A percentile compares a stretch with the other conserved stretches of the same genome.
Conservation (phyloP, 2,888 invertebrate species). For the Palloptera scutellata region DNA sequence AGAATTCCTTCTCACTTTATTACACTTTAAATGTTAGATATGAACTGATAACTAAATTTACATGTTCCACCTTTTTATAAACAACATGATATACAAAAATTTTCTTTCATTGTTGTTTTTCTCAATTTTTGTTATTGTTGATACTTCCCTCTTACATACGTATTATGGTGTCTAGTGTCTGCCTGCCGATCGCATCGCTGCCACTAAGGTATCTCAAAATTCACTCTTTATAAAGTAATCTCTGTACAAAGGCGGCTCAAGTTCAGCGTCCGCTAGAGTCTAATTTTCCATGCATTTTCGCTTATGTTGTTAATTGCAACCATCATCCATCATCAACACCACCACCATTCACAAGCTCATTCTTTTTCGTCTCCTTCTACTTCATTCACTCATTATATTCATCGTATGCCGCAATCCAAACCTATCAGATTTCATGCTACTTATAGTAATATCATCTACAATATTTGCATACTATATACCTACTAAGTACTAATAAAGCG, state of each 20-base stretch:
- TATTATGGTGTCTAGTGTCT: background rate
- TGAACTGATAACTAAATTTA: slow-evolving; percentile 27
- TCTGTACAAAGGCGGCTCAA: slow-evolving; percentile 9
- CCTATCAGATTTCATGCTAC: background rate
- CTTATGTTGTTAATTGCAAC: slow-evolving; percentile 23
- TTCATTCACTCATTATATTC: background rate
- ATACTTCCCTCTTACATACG: slow-evolving; percentile 5
- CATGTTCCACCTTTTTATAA: slow-evolving; percentile 34
- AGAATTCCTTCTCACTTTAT: background rate
- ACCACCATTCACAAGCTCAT: slow-evolving; percentile 1
- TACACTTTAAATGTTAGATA: slow-evolving; percentile 20
- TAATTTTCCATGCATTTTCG: slow-evolving; percentile 18
- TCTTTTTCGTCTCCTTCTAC: too few relatives aligned
- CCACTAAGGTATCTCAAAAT: too few relatives aligned
- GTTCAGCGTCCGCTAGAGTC: slow-evolving; percentile 36
- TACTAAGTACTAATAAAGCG: background rate
- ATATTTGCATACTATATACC: slow-evolving; percentile 1
- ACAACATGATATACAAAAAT: slow-evolving; percentile 6
- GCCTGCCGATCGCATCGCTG: background rate
- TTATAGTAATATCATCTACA: background rate
- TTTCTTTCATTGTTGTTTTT: slow-evolving; percentile 1
- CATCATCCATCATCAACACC: too few relatives aligned
- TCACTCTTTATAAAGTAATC: too few relatives aligned
- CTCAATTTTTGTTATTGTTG: background rate
- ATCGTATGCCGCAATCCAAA: slow-evolving; percentile 6